A percentile compares a stretch with the other conserved stretches of the same genome.
Evolutionary conservation across 2,113 vertebrate genomes (phyloP).

Genomic region (Platysteira castanea): DNA sequence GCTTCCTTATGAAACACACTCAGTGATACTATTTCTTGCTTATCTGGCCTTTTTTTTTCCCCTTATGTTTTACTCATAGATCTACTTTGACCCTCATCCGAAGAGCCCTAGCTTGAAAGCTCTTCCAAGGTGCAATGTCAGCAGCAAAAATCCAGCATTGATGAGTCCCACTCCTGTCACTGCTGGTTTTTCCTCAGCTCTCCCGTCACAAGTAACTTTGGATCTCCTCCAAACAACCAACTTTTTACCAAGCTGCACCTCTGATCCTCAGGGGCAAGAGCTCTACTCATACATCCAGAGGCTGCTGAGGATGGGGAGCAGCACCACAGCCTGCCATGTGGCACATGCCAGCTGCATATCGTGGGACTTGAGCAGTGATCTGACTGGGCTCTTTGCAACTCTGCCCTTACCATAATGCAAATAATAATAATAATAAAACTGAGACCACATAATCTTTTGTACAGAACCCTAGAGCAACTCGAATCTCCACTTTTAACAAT

Average conservation of each 20-base stretch:
- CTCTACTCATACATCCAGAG: fast-evolving
- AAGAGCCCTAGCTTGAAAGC: not conserved
- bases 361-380: fast-evolving
- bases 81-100: not conserved
- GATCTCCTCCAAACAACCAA: not conserved
- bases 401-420: not conserved
- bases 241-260: not conserved
- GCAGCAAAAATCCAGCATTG: not conserved
- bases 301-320: not conserved
- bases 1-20: not conserved
- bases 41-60: not conserved
- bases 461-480: not conserved
- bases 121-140: not conserved
- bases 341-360: not conserved
- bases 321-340: not conserved
- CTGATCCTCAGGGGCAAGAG: not conserved
- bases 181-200: not conserved
- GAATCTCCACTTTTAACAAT: not conserved
- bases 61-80: not conserved
- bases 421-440: not conserved
- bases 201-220: not conserved
- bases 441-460: not conserved
- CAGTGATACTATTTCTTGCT: not conserved
- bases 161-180: not conserved
- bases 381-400: not conserved